Conservation (phyloP, 2,113 vertebrate genomes). For the Emberiza fucata region DNA sequence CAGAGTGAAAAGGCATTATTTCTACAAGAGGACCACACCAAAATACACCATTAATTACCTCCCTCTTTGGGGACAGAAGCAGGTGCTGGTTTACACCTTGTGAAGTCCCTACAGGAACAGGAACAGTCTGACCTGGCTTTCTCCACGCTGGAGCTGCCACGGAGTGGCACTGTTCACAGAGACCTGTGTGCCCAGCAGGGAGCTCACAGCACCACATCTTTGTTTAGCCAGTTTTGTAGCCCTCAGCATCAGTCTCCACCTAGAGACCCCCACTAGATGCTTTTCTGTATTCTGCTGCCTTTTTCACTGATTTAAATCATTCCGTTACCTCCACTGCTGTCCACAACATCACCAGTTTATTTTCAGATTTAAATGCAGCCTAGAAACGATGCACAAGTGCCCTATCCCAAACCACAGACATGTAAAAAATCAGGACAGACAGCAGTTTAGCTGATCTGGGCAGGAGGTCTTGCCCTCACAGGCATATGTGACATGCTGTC, state of each 20-base stretch:
- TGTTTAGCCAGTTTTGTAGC: not conserved
- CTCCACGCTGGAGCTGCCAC: not conserved
- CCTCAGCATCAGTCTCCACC: not conserved
- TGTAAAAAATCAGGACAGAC: not conserved
- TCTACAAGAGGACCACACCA: not conserved
- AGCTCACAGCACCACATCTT: not conserved
- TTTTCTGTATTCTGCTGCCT: not conserved
- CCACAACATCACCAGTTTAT: not conserved
- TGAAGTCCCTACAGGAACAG: no score
- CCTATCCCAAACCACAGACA: not conserved
- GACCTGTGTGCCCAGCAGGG: not conserved
- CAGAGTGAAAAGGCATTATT: not conserved
- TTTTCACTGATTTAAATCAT: not conserved
- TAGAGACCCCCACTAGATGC: not conserved
- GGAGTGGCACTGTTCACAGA: not conserved
- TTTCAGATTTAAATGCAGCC: not conserved
- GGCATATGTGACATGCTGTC: not conserved
- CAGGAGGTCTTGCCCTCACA: slow-evolving; percentile 41
- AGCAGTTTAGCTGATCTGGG: slow-evolving; percentile 13
- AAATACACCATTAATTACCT: not conserved
- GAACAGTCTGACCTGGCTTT: not conserved
- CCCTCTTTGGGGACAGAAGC: not conserved
- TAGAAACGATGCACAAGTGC: not conserved
- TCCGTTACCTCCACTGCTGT: not conserved
- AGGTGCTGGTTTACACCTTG: not conserved